Base-by-base conservation (phyloP, 2,888 invertebrate genomes). In the Drosophila neoperkinsi region DNA sequence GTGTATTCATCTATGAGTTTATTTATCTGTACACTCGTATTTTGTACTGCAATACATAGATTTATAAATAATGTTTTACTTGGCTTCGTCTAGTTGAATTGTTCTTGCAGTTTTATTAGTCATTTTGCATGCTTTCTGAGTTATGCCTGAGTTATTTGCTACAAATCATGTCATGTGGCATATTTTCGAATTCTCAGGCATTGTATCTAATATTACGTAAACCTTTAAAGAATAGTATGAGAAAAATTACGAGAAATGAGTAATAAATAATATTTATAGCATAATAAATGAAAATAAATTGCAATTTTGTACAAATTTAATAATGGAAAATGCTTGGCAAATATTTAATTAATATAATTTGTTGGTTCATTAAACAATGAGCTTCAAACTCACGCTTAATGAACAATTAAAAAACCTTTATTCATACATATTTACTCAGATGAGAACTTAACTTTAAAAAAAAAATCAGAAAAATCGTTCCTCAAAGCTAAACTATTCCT, bases 61-160 rank as follows among this genome's bases (percentile, higher is more conserved):
- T 16, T 33, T 30, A 18, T 25, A n/a, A 49, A 62, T 43, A 52
- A 18, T 30, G 25, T 43, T 51, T 18, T 46, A 57, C 56, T 60
- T 21, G 0, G 21, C 10, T 63, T 72, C 13, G 51, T 60, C 9
- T 68, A 57, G 63, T 31, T 53, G 36, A 57, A 65, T 49, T 30
- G 49, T 31, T 75, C 64, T 38, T 31, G 38, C 55, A 61, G n/a
- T 25, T 4, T 60, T 62, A 34, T 74, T 65, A 53, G 61, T 75
- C 74, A 75, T 65, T 41, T 51, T 36, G 52, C 53, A 13, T 34
- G 43, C 58, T 11, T 50, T 56, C 38, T 72, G 11, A 60, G 60
- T 34, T 13, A 43, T 61, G 63, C 36, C 16, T 11, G n/a, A 53
- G 2, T 28, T 55, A 11, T 36, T 4, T 11, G 38, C 3, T 16